These are phyloP conservation scores for Saimiri boliviensis DNA, from an alignment of 2,113 vertebrate species.

Conservation along the genomic window DNA sequence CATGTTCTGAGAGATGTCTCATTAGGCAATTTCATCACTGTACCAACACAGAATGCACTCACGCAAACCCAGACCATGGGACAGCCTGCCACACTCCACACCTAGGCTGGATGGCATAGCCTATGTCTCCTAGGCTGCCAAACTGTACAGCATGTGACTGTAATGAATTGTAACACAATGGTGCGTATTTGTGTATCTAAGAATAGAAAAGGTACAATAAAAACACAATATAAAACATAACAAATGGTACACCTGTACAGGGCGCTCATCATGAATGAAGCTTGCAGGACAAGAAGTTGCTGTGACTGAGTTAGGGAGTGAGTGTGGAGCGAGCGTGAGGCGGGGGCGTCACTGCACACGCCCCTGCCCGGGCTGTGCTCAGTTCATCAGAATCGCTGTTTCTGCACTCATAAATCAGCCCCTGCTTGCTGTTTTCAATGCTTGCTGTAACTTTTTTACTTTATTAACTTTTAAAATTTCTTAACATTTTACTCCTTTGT, in stretches of 20 bases:
- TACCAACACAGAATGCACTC: background rate
- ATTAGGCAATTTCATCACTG: background rate
- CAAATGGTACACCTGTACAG: background rate
- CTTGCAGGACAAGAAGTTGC: background rate
- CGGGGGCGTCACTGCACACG: fast-evolving
- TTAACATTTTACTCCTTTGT: background rate
- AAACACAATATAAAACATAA: background rate
- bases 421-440: background rate
- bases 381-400: too few relatives aligned
- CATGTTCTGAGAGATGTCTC: background rate
- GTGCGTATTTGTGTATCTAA: background rate
- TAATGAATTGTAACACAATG: background rate
- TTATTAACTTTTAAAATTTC: background rate
- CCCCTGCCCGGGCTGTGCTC: background rate
- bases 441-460: background rate
- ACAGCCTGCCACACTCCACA: background rate
- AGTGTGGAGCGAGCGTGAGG: background rate
- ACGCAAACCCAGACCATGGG: background rate
- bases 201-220: background rate
- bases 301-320: background rate
- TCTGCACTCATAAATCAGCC: background rate
- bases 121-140: background rate
- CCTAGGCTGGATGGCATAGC: background rate
- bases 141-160: fast-evolving
- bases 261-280: background rate